These are phyloP conservation scores for Lagorchestes hirsutus DNA, from an alignment of 2,797 vertebrate genomes.

Conservation along the genomic window DNA sequence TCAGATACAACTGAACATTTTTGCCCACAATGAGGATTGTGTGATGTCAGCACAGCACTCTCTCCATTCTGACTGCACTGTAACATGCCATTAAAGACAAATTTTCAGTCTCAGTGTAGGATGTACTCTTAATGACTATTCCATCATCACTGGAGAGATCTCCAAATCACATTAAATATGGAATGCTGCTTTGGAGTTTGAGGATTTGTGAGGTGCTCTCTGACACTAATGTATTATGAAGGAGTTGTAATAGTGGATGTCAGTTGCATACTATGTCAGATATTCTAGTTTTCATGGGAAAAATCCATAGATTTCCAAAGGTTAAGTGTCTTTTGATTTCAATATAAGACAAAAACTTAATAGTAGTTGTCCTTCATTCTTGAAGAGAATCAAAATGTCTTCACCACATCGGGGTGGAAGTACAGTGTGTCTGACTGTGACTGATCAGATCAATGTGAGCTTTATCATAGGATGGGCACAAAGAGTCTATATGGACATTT, in stretches of 20 bases:
- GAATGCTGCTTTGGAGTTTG: neutral
- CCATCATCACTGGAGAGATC: slow-evolving; percentile 35
- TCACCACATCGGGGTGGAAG: neutral
- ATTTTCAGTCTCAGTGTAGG: neutral
- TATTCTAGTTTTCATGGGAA: slow-evolving; percentile 21
- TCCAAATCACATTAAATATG: neutral
- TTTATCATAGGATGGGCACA: neutral
- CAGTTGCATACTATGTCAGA: neutral
- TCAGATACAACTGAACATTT: neutral
- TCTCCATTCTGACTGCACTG: neutral
- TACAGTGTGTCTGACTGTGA: neutral
- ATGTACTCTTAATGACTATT: slow-evolving; percentile 14
- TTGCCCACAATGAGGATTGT: neutral
- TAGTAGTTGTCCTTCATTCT: neutral
- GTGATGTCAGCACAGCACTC: neutral
- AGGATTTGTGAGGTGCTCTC: neutral
- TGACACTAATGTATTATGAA: neutral
- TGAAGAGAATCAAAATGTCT: neutral
- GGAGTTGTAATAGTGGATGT: neutral
- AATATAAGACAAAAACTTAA: slow-evolving; percentile 31
- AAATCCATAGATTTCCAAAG: slow-evolving; percentile 17
- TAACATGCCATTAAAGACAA: neutral
- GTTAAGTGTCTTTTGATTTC: slow-evolving; percentile 32
- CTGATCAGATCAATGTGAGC: neutral
- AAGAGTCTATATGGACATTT: neutral